Evolutionary conservation across 2,888 invertebrate species (phyloP).

Genomic region (Lochmaea capreae): DNA sequence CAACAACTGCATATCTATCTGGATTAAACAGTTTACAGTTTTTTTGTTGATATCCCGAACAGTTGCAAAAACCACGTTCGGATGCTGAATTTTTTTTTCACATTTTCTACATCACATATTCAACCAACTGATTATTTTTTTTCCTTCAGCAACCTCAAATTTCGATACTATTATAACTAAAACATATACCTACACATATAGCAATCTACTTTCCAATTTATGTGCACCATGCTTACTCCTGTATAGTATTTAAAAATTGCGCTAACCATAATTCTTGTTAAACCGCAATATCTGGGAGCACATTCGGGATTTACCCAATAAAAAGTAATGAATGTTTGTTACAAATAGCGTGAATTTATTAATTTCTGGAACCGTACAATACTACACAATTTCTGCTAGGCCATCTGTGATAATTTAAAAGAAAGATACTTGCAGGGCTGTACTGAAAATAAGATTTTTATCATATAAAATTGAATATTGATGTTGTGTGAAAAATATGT

Average conservation of each 20-base stretch:
- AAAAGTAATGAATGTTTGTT: constrained; percentile 3
- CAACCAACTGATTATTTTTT: too few species aligned
- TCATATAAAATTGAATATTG: background rate
- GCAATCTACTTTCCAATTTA: too few species aligned
- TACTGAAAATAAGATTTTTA: background rate
- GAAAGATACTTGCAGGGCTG: background rate
- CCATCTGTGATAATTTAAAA: constrained; percentile 29
- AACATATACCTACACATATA: too few species aligned
- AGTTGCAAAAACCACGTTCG: too few species aligned
- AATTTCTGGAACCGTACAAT: constrained; percentile 29
- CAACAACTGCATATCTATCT: too few species aligned
- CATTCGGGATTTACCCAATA: background rate
- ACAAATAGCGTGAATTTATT: constrained; percentile 17
- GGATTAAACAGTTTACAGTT: too few species aligned
- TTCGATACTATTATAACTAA: too few species aligned
- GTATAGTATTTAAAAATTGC: background rate
- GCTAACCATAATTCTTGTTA: background rate
- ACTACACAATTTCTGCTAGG: constrained; percentile 18
- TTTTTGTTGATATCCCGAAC: too few species aligned
- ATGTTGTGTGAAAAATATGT: too few species aligned
- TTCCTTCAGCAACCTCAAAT: too few species aligned
- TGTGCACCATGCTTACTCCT: background rate
- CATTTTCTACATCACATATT: too few species aligned
- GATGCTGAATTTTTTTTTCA: too few species aligned
- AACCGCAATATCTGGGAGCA: background rate